Evolutionary conservation across 2,888 invertebrate genomes (phyloP), one percentile per base, ranked within the genome.

Genomic region (Euclidia mi): DNA sequence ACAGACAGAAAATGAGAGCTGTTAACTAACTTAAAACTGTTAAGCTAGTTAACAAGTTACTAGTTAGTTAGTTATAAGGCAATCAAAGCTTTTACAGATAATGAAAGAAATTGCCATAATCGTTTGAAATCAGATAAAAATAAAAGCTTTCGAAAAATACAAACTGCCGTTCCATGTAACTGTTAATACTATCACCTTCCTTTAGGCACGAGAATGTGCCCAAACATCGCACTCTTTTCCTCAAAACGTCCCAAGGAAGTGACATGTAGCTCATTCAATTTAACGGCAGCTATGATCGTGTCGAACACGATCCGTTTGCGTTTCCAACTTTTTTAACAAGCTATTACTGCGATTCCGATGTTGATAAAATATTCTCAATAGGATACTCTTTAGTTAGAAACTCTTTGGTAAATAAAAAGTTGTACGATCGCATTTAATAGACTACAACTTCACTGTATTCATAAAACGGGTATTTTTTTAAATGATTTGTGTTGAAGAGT

Each of bases 291-390:
- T 40, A 25, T 32, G 44, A 47, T 28, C 46, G 32, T 50, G 41
- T 61, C 14, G 44, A 47, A 47, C 56, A 51, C 46, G 46, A 56
- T 34, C 52, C 44, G 58, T 58, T 70, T 52, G 51, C 25, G 35
- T 56, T 65, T 15, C 37, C 50, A 70, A 70, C 67, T 57, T 71
- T 56, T 57, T 59, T 65, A 71, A 71, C 70, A 53, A 68, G 56
- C 57, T 51, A 48, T 58, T 50, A 45, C 48, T 48, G 46, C 40
- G 40, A 56, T 45, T 28, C 43, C 20, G 20, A n/a, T 50, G 52
- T 45, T 51, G 49, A 43, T 48, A 45, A 51, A 65, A 60, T 48
- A 50, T 55, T 63, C 35, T 47, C 3, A 45, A n/a, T 47, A 20
- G 9, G 3, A 49, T 40, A 49, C 34, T 37, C 9, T 9, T 52